Evolutionary conservation across 2,797 vertebrate species (phyloP), one percentile per base, ranked within the genome.

Genomic region (Cetoscarus ocellatus): DNA sequence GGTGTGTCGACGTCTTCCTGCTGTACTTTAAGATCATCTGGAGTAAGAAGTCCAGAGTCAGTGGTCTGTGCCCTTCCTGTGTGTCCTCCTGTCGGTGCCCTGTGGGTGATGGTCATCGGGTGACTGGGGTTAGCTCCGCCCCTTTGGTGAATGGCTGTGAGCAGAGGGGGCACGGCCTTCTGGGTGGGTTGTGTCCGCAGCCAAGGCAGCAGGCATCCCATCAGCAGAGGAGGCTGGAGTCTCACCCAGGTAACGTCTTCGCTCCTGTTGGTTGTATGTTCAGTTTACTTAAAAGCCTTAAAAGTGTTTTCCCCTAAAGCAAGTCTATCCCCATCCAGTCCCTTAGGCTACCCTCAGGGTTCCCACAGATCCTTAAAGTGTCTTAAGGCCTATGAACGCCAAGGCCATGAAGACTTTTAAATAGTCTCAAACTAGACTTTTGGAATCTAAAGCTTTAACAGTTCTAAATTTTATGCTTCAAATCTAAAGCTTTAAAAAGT

Each of bases 121-220:
- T 92, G 75, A 85, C 71, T 55, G 61, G 82, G 76, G 76, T 88
- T 75, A 52, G 58, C 76, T 57, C 14, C 54, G 75, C 84, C 88
- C 84, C 82, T 82, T 77, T 81, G 68, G 79, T 91, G 91, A 93
- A 95, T 95, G 95, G 94, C 95, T 93, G 92, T 90, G 76, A 93
- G 90, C 86, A 91, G 93, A 92, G 82, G 93, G 72, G 86, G 91
- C 13, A 34, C 93, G 15, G 87, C 92, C 68, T 87, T 95, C 81
- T 94, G 93, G 92, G 91, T 91, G 77, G 91, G 90, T 61, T 91
- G 85, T 84, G 75, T 92, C 67, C 73, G 87, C 84, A 88, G 82
- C 88, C 87, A 88, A 7, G 69, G 91, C 61, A 76, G 90, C 80
- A 79, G 82, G 64, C 89, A 76, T 38, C 80, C 86, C 50, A 50